Evolutionary conservation across 2,888 invertebrate species (phyloP).

Genomic region (Drosophila nigricruria): DNA sequence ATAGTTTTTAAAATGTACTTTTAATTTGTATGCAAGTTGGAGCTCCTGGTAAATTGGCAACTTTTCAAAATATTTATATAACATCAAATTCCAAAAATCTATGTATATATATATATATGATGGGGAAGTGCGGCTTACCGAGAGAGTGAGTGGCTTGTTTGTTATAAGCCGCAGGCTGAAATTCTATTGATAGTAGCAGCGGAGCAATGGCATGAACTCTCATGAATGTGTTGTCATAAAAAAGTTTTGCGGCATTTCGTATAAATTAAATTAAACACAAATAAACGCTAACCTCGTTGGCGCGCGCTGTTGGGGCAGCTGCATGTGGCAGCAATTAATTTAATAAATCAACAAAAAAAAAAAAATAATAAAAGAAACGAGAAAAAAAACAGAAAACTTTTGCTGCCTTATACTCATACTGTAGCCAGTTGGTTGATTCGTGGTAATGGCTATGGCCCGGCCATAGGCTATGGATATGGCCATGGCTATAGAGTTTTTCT

Average conservation of each 20-base stretch:
- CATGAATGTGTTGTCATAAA: constrained; percentile 55
- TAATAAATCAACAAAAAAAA: constrained; percentile 77
- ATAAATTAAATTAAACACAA: constrained; percentile 78
- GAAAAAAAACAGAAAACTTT: constrained; percentile 59
- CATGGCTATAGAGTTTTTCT: constrained; percentile 14
- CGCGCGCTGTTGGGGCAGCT: constrained; percentile 26
- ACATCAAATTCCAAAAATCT: background rate
- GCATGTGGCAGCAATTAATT: constrained; percentile 79
- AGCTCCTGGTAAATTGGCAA: background rate
- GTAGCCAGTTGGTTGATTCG: background rate
- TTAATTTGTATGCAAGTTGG: background rate
- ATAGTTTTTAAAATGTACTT: background rate
- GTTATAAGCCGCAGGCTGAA: background rate
- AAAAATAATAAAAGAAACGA: constrained; percentile 37
- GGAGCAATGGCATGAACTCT: background rate
- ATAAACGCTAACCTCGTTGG: constrained; percentile 59
- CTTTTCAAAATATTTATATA: background rate
- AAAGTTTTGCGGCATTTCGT: constrained; percentile 61
- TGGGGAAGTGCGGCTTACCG: too few relatives aligned
- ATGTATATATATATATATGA: background rate
- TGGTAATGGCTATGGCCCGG: constrained; percentile 1
- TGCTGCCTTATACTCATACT: constrained; percentile 38
- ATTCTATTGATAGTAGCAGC: background rate
- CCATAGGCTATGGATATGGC: constrained; percentile 9
- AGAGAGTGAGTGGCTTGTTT: constrained; percentile 1